A percentile compares a stretch with the other conserved stretches of the same genome.
These are phyloP conservation scores for Hylaeus anthracinus DNA, from an alignment of 1,140 invertebrate species.

Conservation along the genomic window DNA sequence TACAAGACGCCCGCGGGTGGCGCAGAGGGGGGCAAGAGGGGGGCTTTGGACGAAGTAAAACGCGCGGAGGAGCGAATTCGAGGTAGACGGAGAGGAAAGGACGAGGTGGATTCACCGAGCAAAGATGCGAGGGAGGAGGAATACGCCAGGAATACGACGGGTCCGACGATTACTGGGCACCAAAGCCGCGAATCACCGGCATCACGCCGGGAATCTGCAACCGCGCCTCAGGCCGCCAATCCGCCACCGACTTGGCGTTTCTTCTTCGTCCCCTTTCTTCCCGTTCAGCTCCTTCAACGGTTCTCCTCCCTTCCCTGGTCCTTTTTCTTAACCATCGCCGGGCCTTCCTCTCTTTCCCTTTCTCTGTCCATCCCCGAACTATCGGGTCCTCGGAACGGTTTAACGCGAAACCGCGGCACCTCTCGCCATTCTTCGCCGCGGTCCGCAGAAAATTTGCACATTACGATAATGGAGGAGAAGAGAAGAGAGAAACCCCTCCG, in stretches of 20 bases:
- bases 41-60: conserved; percentile 1
- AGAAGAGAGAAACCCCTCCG: conserved; percentile 56
- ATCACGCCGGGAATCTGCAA: conserved; percentile 80
- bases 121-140: conserved; percentile 65
- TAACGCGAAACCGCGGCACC: conserved; percentile 55
- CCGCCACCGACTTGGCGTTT: conserved; percentile 74
- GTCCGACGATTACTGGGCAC: conserved; percentile 79
- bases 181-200: conserved; percentile 80
- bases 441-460: conserved; percentile 73
- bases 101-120: conserved; percentile 25
- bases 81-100: conserved; percentile 1
- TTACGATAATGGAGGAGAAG: conserved; percentile 75
- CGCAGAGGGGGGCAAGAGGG: background rate
- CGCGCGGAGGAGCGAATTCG: background rate
- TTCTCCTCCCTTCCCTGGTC: conserved; percentile 20
- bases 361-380: conserved; percentile 42
- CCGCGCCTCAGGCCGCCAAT: conserved; percentile 80
- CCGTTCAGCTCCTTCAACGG: background rate
- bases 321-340: conserved; percentile 3
- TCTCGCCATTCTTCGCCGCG: conserved; percentile 66
- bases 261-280: conserved; percentile 44
- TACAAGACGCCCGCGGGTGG: conserved; percentile 41
- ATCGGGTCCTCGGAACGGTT: conserved; percentile 49
- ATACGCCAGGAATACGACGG: conserved; percentile 70
- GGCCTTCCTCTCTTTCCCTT: conserved; percentile 14